Conservation (phyloP, 2,113 vertebrate genomes). For the Picathartes gymnocephalus region DNA sequence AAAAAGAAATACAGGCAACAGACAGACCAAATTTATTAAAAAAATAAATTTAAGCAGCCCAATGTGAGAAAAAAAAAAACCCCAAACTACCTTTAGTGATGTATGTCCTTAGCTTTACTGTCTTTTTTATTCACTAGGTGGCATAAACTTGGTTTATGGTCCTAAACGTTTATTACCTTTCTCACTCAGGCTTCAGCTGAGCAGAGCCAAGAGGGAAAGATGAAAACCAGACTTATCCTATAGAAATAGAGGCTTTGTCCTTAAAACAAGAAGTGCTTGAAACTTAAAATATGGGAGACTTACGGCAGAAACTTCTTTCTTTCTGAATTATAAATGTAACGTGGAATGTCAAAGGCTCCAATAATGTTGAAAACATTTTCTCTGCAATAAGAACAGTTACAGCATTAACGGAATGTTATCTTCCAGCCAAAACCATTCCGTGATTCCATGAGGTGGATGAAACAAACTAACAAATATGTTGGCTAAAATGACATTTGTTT, state of each 20-base stretch:
- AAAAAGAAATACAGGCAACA: neutral
- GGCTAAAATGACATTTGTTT: neutral
- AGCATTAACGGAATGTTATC: neutral
- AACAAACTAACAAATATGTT: neutral
- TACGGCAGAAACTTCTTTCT: conserved; percentile 96
- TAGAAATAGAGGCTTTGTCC: neutral
- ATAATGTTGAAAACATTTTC: conserved; percentile 95
- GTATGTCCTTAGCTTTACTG: neutral
- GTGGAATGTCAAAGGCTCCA: conserved; percentile 92
- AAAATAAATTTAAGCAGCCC: neutral
- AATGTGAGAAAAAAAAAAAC: neutral
- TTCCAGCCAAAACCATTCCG: neutral
- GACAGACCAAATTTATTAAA: neutral
- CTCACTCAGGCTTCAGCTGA: neutral
- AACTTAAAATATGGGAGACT: conserved; percentile 64
- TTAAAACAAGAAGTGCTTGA: neutral
- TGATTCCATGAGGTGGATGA: neutral
- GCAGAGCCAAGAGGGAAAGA: neutral
- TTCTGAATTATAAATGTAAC: conserved; percentile 89
- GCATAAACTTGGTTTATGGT: neutral
- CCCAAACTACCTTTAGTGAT: neutral
- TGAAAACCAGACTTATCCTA: neutral
- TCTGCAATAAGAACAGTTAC: conserved; percentile 70
- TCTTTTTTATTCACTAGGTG: neutral
- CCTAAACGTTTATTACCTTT: neutral